These are phyloP conservation scores for Ormyrus labotus DNA, from an alignment of 2,888 invertebrate species.

Conservation along the genomic window DNA sequence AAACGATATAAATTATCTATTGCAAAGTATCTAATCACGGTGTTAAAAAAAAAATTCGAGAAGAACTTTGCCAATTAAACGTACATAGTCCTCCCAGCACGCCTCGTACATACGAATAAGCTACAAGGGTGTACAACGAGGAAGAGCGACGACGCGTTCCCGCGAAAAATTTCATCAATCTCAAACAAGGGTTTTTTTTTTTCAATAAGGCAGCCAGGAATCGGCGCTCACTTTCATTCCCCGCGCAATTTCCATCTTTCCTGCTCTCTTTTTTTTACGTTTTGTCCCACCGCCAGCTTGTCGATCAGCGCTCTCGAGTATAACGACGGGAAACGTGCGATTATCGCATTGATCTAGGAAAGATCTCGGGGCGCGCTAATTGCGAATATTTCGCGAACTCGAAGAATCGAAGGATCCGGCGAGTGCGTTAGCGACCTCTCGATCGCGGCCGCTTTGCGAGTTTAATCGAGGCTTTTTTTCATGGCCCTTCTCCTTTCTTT, in stretches of 20 bases:
- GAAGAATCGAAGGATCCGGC: background rate
- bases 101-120: too few relatives aligned
- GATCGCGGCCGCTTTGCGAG: conserved; percentile 11
- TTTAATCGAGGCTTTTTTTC: background rate
- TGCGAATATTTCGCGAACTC: conserved; percentile 41
- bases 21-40: background rate
- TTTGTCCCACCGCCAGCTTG: background rate
- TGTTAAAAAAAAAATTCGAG: background rate
- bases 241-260: conserved; percentile 33
- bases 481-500: background rate
- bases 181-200: conserved; percentile 26
- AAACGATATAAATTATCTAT: too few relatives aligned
- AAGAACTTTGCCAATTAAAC: background rate
- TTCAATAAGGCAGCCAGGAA: conserved; percentile 28
- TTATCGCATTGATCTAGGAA: conserved; percentile 49
- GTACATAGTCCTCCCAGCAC: background rate
- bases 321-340: conserved; percentile 46
- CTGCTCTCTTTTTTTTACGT: conserved; percentile 13
- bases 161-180: conserved; percentile 49
- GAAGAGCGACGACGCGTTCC: background rate
- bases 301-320: background rate
- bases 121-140: too few relatives aligned
- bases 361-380: conserved; percentile 30
- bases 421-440: background rate
- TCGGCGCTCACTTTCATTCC: conserved; percentile 20